Base-by-base conservation (phyloP, 1,140 invertebrate species). In the Drosophila grimshawi region DNA sequence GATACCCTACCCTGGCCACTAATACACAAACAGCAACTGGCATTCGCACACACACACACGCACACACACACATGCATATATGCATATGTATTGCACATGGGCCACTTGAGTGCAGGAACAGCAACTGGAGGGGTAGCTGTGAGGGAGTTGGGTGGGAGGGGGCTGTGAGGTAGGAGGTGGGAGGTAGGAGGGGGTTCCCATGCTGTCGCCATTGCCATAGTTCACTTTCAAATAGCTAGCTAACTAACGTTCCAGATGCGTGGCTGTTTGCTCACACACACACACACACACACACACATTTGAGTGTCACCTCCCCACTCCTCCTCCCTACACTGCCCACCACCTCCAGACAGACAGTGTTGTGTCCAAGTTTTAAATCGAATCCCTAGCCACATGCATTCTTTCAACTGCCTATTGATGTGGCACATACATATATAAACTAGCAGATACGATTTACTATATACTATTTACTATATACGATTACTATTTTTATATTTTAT, bases 1-100 rank as follows among this genome's bases (percentile, higher is more conserved):
- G 82, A 86, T 86, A 86, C 78, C 71, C 75, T 66, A 49, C 55
- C 75, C 56, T 51, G 59, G 59, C 37, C 76, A 51, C 73, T 27
- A 64, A 76, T 63, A 69, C 55, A 60, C 45, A 62, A 45, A 7
- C 57, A 60, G 43, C 30, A 59, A 45, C 56, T 45, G 30, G 41
- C 53, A 56, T 53, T 56, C 30, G 7, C 63, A 67, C 46, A 55
- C 73, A 63, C 57, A 64, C 68, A 52, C 56, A 55, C 61, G 60
- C 37, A 52, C 33, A 41, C 62, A 55, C 64, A 19, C 43, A 19
- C 19, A 19, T 19, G 19, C 19, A 19, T 19, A 19, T 19, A 19
- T 19, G 19, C 19, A 19, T 19, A 19, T 19, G 19, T 19, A 19
- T 5, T 60, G 41, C 60, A 63, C 41, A 68, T 57, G 59, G 46